Conservation (phyloP, 1,140 invertebrate species). For the Drosophila pandora region DNA sequence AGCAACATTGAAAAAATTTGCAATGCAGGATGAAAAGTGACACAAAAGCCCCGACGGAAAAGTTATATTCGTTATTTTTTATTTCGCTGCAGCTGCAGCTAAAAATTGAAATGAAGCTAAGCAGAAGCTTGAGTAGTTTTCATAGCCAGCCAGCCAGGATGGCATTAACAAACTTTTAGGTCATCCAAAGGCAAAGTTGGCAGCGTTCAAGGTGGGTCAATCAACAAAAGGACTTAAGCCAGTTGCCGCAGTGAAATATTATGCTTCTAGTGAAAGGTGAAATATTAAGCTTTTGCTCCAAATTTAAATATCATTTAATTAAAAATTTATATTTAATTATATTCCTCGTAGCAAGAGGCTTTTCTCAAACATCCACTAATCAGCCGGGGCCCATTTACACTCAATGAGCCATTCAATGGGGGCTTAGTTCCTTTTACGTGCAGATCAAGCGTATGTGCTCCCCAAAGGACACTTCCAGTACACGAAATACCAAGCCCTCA, state of each 20-base stretch:
- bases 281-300: too few species aligned
- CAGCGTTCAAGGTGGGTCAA: constrained; percentile 42
- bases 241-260: not conserved
- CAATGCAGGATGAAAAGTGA: constrained; percentile 39
- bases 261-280: not conserved
- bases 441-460: constrained; percentile 30
- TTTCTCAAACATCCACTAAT: not conserved
- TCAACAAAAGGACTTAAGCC: constrained; percentile 37
- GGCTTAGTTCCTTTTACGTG: constrained; percentile 1
- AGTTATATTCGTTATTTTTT: constrained; percentile 17
- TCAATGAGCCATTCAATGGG: constrained; percentile 17
- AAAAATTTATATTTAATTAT: not conserved
- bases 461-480: constrained; percentile 37
- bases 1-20: constrained; percentile 47
- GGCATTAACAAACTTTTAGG: constrained; percentile 44
- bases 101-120: constrained; percentile 44
- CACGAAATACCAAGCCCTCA: constrained; percentile 10
- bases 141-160: constrained; percentile 31
- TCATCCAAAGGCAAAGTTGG: constrained; percentile 37
- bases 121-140: constrained; percentile 33
- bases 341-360: not conserved
- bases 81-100: constrained; percentile 10
- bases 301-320: too few species aligned
- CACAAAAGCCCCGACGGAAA: constrained; percentile 39
- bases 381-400: not conserved